Base-by-base conservation (phyloP, 23 tunicate genomes). In the Clavelina lepadiformis region DNA sequence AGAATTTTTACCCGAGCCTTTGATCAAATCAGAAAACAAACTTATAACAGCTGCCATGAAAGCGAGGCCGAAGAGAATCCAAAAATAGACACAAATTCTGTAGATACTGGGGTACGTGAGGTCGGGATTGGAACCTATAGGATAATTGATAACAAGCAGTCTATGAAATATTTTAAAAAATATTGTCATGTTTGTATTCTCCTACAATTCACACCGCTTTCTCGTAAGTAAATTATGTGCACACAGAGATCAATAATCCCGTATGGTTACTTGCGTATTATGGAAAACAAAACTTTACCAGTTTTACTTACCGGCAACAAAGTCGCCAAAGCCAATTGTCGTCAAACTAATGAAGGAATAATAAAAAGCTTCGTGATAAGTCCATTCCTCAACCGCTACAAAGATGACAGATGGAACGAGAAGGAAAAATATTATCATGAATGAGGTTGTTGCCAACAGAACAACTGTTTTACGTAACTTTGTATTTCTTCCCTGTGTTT, bases 301-400 rank as follows among this genome's bases (percentile, higher is more conserved):
- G 51, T 51, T 33, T 44, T 46, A 76, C 80, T 20, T 46, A 86
- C 95, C 95, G 3, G 65, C 95, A 25, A 86, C 95, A 46, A 86
- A 86, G 50, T 86, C 95, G 7, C 95, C 95, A 66, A 86, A 86
- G 0, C 95, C 95, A 50, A 86, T 86, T 5, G 95, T 86, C 13
- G 95, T 78, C 22, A 86, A 37, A 2, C 85, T 86, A 28, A 86
- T 72, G 46, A 86, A 86, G 8, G 84, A 71, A 65, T 86, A 86
- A 58, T 86, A 86, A 55, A 86, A 71, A 1, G 85, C 63, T 69
- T 86, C 95, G 4, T 75, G 32, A 31, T 77, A 86, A 26, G 54
- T 65, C 95, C 95, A 86, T 2, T 28, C 65, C 47, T 86, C 95
- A 1, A 72, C 80, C 0, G 75, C 85, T 31, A 33, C 51, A 34